Base-by-base conservation (phyloP, 2,113 vertebrate species). In the Sclerurus mexicanus region DNA sequence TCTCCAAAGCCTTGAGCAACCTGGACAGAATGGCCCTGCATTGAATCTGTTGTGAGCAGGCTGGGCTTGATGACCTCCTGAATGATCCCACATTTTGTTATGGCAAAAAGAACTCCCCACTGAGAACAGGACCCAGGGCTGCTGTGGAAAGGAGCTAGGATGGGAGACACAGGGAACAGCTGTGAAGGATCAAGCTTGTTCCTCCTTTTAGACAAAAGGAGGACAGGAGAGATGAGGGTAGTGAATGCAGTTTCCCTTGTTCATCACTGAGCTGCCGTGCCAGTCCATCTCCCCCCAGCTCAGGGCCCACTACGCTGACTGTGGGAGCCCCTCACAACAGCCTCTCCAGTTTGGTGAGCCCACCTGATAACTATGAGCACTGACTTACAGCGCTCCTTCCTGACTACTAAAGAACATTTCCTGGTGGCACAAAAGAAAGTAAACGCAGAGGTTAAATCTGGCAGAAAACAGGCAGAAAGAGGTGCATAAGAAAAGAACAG, bases 221-320 rank as follows among this genome's bases (percentile, higher is more conserved):
- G 52, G 31, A 56, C 13, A 69, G 37, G 37, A 75, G 69, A 58
- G 24, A 40, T 30, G 37, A 78, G 8, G 14, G 28, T 14, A 33
- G 22, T 11, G 46, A 87, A 75, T 33, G 50, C 33, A 47, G 1
- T 83, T 86, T 64, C 44, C 50, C 39, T 37, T 22, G 20, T 44
- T 62, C 31, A n/a, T 46, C 28, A 16, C 78, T 23, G 6, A 90
- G 59, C 13, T 52, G 23, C 23, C 20, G 16, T 0, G 0, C 42
- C 79, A 75, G 21, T 30, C 47, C 18, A 3, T 14, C 67, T 72
- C 71, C 8, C 47, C 20, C 12, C 28, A 71, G 24, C 47, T 83
- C 72, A 68, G 63, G 25, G 79, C 39, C 49, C 0, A 0, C 62
- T 25, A 37, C 53, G 60, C 4, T 2, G 0, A 35, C 33, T 3